Base-by-base conservation (phyloP, 2,888 invertebrate genomes). In the Noctua fimbriata region DNA sequence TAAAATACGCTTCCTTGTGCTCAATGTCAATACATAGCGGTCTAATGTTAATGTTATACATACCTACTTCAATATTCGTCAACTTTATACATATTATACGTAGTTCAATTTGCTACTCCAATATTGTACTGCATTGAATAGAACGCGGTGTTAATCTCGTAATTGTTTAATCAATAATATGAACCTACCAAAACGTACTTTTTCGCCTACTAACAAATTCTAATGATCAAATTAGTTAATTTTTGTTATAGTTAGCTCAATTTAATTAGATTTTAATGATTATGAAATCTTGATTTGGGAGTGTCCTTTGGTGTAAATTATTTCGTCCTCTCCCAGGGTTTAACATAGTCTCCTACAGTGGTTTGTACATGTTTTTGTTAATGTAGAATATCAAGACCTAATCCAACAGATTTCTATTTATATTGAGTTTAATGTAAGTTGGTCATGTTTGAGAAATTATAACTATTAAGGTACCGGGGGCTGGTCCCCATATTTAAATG, bases 1-100 rank as follows among this genome's bases (percentile, higher is more conserved):
- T 74, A 44, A 76, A 76, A 60, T 95, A 96, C 95, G 96, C 96
- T 96, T 97, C 92, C 93, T 93, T 92, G 94, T 96, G 96, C 96
- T 97, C 96, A 97, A 97, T 94, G 95, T 95, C 93, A 93, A 94
- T 93, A 93, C 89, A 91, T 93, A 94, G 94, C 96, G 96, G 96
- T 96, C 96, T 96, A 96, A 95, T 93, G 82, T 84, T 85, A 88
- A 83, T 83, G 76, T 86, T 89, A 86, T 87, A 86, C 79, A 87
- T 89, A 86, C 83, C 74, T 91, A 81, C 82, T 90, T 89, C 86
- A 86, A 90, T 90, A 89, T 88, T 85, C 87, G 89, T 87, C 84
- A 89, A 90, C 81, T 90, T 86, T 91, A 91, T 88, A 88, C 87
- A 83, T 83, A 80, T 73, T 76, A 81, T 81, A 78, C 71, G 82